These are phyloP conservation scores for Cygnus olor DNA, from an alignment of 2,797 vertebrate genomes.

Conservation along the genomic window DNA sequence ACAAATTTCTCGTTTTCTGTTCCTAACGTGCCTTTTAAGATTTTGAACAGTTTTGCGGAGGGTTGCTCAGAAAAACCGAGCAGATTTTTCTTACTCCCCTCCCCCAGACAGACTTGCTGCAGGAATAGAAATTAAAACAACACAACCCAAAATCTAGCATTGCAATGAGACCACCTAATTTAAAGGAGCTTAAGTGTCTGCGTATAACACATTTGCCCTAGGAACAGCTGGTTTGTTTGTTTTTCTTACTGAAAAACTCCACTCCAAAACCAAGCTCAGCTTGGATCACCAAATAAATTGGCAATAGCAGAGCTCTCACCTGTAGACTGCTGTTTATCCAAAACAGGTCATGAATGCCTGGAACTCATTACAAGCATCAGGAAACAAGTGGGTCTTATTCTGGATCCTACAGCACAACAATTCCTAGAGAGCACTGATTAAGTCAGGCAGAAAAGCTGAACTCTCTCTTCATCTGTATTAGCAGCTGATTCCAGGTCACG, in stretches of 20 bases:
- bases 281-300: background rate
- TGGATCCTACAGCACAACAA: background rate
- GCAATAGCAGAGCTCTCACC: background rate
- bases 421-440: background rate
- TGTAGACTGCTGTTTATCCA: background rate
- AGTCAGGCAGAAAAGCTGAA: slow-evolving; percentile 2
- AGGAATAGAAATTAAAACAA: slow-evolving; percentile 11
- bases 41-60: background rate
- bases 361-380: background rate
- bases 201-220: slow-evolving; percentile 8
- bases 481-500: background rate
- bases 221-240: slow-evolving; percentile 54
- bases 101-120: background rate
- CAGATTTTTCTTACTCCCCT: background rate
- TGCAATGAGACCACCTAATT: slow-evolving; percentile 34
- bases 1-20: background rate
- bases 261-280: slow-evolving; percentile 15
- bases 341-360: background rate
- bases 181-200: background rate
- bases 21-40: background rate
- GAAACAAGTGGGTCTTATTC: background rate
- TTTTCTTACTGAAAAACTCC: slow-evolving; percentile 32
- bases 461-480: background rate
- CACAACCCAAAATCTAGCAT: background rate
- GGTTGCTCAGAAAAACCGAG: slow-evolving; percentile 5